Evolutionary conservation across 2,888 invertebrate species (phyloP).

Genomic region (Cactoblastis cactorum): DNA sequence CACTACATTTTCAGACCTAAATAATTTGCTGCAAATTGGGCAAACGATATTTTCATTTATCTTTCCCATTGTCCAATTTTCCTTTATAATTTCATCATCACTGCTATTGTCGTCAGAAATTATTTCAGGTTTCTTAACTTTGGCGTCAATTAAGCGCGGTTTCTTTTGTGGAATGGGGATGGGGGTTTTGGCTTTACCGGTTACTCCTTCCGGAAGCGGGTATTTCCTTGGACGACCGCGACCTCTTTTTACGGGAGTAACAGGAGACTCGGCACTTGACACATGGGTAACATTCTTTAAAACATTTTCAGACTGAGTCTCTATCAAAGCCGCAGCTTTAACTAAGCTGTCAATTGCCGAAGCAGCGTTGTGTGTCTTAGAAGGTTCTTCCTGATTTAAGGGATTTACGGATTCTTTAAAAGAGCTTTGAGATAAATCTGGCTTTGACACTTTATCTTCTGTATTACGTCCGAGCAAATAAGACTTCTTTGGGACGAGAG

Average conservation of each 20-base stretch:
- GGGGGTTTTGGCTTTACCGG: slow-evolving; percentile 37
- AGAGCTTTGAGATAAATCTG: slow-evolving; percentile 31
- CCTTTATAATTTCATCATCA: slow-evolving; percentile 51
- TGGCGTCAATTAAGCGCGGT: slow-evolving; percentile 52
- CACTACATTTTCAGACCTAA: slow-evolving; percentile 72
- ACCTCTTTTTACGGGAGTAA: slow-evolving; percentile 62
- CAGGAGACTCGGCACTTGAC: slow-evolving; percentile 34
- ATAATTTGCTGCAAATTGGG: slow-evolving; percentile 71
- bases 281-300: slow-evolving; percentile 25
- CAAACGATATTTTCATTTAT: slow-evolving; percentile 74
- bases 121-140: slow-evolving; percentile 35
- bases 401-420: slow-evolving; percentile 35
- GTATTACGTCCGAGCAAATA: slow-evolving; percentile 55
- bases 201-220: slow-evolving; percentile 50
- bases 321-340: slow-evolving; percentile 68
- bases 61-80: slow-evolving; percentile 77
- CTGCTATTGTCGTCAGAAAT: slow-evolving; percentile 44
- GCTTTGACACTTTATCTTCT: slow-evolving; percentile 34
- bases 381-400: slow-evolving; percentile 33
- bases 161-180: slow-evolving; percentile 61
- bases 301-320: slow-evolving; percentile 55
- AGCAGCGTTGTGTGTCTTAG: slow-evolving; percentile 40
- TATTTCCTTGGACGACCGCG: slow-evolving; percentile 69
- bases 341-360: slow-evolving; percentile 70
- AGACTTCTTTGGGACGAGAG: slow-evolving; percentile 60